Evolutionary conservation across 2,797 vertebrate species (phyloP), one percentile per base, ranked within the genome.

Genomic region (Urosaurus nigricauda): DNA sequence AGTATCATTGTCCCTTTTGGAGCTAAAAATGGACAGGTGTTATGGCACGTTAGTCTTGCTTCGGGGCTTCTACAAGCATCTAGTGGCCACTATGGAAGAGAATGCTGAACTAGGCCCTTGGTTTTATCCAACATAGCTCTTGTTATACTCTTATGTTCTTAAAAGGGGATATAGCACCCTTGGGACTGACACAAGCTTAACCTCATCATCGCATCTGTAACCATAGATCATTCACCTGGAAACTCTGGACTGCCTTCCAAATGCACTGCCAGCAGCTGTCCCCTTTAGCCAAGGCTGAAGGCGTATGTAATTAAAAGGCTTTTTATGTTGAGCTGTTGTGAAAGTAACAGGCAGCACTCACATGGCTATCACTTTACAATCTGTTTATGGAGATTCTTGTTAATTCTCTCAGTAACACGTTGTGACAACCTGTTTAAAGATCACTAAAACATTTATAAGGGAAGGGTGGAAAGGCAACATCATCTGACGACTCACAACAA

Each of bases 341-440:
- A 87, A 77, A 84, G 73, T 60, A 92, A 90, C 79, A 63, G 83
- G 79, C 53, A 40, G 12, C 58, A 79, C 60, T 92, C 88, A 43
- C 29, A 1, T 74, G 89, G n/a, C 88, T 91, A 83, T 92, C 88
- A 47, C 83, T 91, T 89, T 73, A 86, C 91, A 91, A 86, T 92
- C 91, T 88, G 87, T 89, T 94, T 84, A 84, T 77, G 88, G 89
- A 90, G n/a, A 85, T 78, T 63, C 89, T 85, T 87, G 81, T 74
- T 90, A 85, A 90, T 92, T 89, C 93, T 92, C 81, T 74, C 68
- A 89, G 82, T 85, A 87, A 91, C 91, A 85, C 85, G 14, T 60
- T 78, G 90, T 92, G 93, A 95, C 90, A 95, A 88, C 89, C 94
- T 94, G 74, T 92, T 96, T 93, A 93, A 68, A 94, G 68, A 65